phyloP scores from a whole-genome alignment of 2,797 vertebrate genomes.

The Peromyscus nudipes region DNA sequence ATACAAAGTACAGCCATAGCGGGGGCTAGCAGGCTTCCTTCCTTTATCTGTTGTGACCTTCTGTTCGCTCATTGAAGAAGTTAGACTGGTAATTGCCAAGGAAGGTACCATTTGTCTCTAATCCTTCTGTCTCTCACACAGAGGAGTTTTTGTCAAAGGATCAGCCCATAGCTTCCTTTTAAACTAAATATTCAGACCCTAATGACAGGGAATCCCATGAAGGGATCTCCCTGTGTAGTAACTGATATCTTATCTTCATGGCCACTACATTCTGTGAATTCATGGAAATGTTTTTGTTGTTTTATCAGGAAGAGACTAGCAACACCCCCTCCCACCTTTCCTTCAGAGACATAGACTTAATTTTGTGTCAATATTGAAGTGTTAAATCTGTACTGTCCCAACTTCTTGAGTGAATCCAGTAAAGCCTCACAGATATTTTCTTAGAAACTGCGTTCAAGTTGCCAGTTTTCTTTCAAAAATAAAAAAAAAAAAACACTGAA shows the following conservation, averaged over 20 bases:
- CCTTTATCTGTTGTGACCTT: background rate
- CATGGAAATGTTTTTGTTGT: background rate
- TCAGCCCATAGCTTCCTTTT: background rate
- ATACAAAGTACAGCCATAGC: background rate
- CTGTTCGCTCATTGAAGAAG: background rate
- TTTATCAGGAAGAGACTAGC: background rate
- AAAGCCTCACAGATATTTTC: conserved; percentile 44
- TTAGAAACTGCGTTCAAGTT: background rate
- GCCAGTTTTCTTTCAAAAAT: background rate
- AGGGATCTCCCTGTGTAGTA: background rate
- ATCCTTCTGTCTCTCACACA: background rate
- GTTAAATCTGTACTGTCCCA: background rate
- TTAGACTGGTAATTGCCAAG: background rate
- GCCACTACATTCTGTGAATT: background rate
- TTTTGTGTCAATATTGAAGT: conserved; percentile 26
- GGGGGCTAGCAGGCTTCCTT: background rate
- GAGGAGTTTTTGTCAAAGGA: background rate
- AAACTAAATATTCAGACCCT: background rate
- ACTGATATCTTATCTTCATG: background rate
- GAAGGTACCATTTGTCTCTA: background rate
- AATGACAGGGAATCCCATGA: background rate
- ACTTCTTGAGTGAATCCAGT: background rate
- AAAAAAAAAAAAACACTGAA: background rate
- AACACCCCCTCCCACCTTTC: background rate
- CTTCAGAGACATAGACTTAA: background rate